Evolutionary conservation across 2,797 vertebrate species (phyloP), one percentile per base, ranked within the genome.

Genomic region (Halcyon leucocephala): DNA sequence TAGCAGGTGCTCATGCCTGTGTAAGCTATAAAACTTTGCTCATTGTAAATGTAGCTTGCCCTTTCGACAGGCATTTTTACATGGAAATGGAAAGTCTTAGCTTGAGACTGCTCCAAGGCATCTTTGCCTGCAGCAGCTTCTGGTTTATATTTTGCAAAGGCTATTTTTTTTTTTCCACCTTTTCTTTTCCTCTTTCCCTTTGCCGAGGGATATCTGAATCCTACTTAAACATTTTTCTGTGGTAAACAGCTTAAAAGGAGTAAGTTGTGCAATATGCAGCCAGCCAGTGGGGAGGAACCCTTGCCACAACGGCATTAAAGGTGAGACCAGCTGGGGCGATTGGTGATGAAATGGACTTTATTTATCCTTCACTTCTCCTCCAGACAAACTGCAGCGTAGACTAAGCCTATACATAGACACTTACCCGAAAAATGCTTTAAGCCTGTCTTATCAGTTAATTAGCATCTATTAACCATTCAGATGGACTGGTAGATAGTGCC

Each of bases 11-110:
- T 94, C 92, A 48, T 52, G 97, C 95, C 94, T 84, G 81, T 76
- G 72, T 81, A 95, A 97, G 88, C 88, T 37, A 93, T 93, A 96
- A 96, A 92, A 97, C 92, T 96, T 97, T 86, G 91, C 87, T 97
- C 89, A 83, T 96, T 97, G 96, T 91, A 97, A 97, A 97, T 95
- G 93, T 92, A 97, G 65, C 80, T 95, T 97, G 95, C 95, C 86
- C 97, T 97, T 96, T 96, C 81, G 33, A 96, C 96, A 96, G 95
- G 69, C 74, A 97, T 93, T 97, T 97, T 97, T 96, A 97, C 97
- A 97, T 97, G 94, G 95, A 90, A 97, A 97, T 97, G 92, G 93
- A 96, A 96, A 96, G 87, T 90, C 93, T 94, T 93, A 91, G 67
- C 93, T 96, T 94, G 89, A 95, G 96, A 96, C 91, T 0, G 86